Evolutionary conservation across 1,140 invertebrate genomes (phyloP), one percentile per base, ranked within the genome.

Genomic region (Eupristina koningsbergeri): DNA sequence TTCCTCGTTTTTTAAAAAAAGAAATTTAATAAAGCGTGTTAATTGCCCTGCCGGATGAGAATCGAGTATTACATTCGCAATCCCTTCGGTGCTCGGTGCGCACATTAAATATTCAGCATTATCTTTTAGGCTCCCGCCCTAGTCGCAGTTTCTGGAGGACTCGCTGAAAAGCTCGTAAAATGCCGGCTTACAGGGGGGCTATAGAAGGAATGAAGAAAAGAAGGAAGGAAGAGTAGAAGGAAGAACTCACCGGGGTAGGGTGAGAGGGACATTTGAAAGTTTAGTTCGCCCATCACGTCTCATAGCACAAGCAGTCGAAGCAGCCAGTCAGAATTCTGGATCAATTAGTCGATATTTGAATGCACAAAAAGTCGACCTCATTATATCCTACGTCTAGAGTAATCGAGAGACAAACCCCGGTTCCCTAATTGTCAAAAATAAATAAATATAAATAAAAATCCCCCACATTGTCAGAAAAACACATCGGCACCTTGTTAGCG

Each of bases 281-380:
- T 84, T 67, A 73, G 77, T 36, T 69, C 63, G 50, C 77, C 45
- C 71, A 78, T 80, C 83, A 79, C 88, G 83, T 82, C 75, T 74
- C 63, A 15, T 58, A 63, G 45, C 41, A 61, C 67, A 45, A 47
- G 39, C 9, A 34, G 2, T 29, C 69, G 53, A 74, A 76, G 69
- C 64, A 76, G 58, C 58, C 73, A 63, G 41, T 45, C 88, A 90
- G 91, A 92, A 91, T 91, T 91, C 89, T 88, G 87, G 88, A 88
- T 89, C 91, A 92, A 92, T 92, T 92, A 92, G 92, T 92, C 91
- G 92, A 92, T 92, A 92, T 92, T 92, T 92, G 91, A 92, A 91
- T 92, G 90, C 88, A 89, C 90, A 92, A 92, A 92, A 92, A 92
- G 90, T 88, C 86, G 81, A 83, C 81, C 91, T 91, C 90, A 90